phyloP scores from a whole-genome alignment of 2,113 vertebrate genomes.

The Phasianus colchicus region DNA sequence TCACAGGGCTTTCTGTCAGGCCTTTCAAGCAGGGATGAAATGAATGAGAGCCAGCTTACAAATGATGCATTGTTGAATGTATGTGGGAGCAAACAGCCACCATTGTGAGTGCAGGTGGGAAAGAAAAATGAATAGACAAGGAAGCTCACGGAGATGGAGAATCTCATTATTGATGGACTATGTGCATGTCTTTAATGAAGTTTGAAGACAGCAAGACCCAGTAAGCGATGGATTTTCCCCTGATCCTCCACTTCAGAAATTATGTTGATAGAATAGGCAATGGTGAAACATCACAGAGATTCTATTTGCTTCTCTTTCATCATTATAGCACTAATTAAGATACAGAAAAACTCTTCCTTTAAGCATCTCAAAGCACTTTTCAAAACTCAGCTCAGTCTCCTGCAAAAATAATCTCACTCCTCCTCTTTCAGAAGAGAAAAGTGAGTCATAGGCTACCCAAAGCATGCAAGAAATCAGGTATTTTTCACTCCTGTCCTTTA shows the following conservation, averaged over 20 bases:
- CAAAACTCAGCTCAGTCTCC: neutral
- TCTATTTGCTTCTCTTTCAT: neutral
- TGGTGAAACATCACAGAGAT: constrained; percentile 10
- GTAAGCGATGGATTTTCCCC: constrained; percentile 54
- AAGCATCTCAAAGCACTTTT: neutral
- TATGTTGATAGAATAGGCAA: constrained; percentile 3
- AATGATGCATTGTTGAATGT: constrained; percentile 79
- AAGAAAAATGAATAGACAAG: constrained; percentile 82
- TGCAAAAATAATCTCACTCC: neutral
- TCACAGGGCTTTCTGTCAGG: constrained; percentile 80
- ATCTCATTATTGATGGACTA: constrained; percentile 64
- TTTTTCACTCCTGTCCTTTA: neutral
- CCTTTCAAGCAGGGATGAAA: constrained; percentile 72
- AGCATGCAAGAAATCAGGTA: neutral
- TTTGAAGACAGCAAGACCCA: constrained; percentile 15
- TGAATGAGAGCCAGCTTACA: constrained; percentile 78
- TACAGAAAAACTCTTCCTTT: neutral
- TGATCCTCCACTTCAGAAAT: constrained; percentile 4
- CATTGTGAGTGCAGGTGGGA: constrained; percentile 83
- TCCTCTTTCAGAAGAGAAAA: neutral
- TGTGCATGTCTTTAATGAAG: constrained; percentile 49
- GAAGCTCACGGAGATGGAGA: constrained; percentile 56
- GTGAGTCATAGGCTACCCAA: neutral
- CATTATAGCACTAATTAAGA: neutral
- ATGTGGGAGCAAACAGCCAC: constrained; percentile 78